These are phyloP conservation scores for Fulmarus glacialis DNA, from an alignment of 2,113 vertebrate species.

Conservation along the genomic window DNA sequence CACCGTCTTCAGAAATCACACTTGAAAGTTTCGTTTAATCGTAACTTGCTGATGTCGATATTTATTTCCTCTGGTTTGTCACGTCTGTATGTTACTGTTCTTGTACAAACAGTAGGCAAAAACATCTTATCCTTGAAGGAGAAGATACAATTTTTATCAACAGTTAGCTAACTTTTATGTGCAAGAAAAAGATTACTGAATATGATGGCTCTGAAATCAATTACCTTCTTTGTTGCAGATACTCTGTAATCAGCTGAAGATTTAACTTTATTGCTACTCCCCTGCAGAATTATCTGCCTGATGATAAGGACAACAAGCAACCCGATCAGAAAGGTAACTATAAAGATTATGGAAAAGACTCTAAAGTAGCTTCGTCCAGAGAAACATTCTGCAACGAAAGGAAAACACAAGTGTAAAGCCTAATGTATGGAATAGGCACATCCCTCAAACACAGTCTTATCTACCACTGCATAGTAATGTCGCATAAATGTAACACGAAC, in stretches of 20 bases:
- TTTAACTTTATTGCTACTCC: constrained; percentile 73
- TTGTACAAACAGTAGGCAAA: constrained; percentile 88
- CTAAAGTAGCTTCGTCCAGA: constrained; percentile 83
- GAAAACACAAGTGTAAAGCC: constrained; percentile 37
- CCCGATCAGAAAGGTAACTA: constrained; percentile 90
- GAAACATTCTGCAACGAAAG: constrained; percentile 84
- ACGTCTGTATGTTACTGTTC: constrained; percentile 91
- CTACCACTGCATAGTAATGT: not conserved
- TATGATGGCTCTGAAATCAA: constrained; percentile 29
- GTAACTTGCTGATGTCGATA: constrained; percentile 87
- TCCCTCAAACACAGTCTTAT: not conserved
- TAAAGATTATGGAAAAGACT: constrained; percentile 92
- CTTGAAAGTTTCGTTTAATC: constrained; percentile 84
- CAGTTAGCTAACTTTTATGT: not conserved
- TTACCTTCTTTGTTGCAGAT: constrained; percentile 86
- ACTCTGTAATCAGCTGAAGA: constrained; percentile 78
- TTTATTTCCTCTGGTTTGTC: constrained; percentile 91
- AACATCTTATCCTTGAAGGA: constrained; percentile 81
- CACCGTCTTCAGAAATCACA: constrained; percentile 76
- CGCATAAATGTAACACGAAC: not conserved
- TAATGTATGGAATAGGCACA: not conserved
- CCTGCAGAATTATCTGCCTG: constrained; percentile 85
- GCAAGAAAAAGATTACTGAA: constrained; percentile 20
- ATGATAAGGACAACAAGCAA: constrained; percentile 88
- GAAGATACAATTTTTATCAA: constrained; percentile 69